Conservation (phyloP, 2,797 vertebrate species). For the Ctenopoma kingsleyae region DNA sequence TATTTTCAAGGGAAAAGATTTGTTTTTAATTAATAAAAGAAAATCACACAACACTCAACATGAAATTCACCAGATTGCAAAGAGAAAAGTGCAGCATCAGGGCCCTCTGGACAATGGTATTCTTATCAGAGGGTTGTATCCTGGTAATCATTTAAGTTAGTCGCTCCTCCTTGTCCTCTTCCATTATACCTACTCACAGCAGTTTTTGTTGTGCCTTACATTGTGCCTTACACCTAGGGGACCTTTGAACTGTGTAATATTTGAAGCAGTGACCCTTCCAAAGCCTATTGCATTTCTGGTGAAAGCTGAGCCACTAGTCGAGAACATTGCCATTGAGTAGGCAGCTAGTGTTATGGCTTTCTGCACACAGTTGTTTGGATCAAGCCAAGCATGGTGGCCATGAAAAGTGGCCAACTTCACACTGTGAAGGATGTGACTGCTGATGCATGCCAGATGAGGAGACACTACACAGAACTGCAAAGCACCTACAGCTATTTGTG, state of each 20-base stretch:
- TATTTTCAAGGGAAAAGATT: conserved; percentile 21
- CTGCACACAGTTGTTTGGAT: conserved; percentile 61
- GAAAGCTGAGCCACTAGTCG: conserved; percentile 45
- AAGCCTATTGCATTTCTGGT: conserved; percentile 57
- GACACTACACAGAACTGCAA: conserved; percentile 42
- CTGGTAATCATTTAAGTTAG: conserved; percentile 33
- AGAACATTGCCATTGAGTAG: conserved; percentile 48
- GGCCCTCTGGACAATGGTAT: conserved; percentile 24
- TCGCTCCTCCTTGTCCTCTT: conserved; percentile 31
- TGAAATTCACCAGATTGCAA: not conserved
- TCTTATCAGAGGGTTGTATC: conserved; percentile 26
- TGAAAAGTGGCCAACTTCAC: conserved; percentile 58
- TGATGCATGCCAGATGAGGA: conserved; percentile 76
- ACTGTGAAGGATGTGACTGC: conserved; percentile 70
- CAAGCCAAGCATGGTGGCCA: conserved; percentile 63
- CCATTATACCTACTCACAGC: conserved; percentile 63
- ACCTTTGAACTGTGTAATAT: conserved; percentile 47
- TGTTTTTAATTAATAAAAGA: not conserved
- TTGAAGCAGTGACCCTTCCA: conserved; percentile 52
- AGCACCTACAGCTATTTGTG: conserved; percentile 62
- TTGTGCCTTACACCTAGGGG: conserved; percentile 48
- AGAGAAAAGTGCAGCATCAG: conserved; percentile 15
- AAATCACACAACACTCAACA: conserved; percentile 20
- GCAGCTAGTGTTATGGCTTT: conserved; percentile 43
- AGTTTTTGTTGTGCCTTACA: conserved; percentile 67